Evolutionary conservation across 2,888 invertebrate genomes (phyloP), one percentile per base, ranked within the genome.

Genomic region (Dicycla oo): DNA sequence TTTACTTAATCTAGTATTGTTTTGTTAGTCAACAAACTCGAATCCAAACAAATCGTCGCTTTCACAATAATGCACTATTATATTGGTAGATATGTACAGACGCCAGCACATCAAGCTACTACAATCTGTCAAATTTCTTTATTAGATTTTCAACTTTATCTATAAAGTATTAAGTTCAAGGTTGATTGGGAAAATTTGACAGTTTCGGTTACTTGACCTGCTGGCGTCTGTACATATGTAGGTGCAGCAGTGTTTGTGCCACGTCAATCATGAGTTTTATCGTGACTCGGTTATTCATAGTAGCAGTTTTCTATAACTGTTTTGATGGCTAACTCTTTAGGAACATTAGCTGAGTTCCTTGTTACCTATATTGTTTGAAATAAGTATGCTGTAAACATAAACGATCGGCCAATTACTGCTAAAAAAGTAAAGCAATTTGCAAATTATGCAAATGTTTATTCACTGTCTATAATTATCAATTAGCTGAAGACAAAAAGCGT

Each of bases 361-460:
- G 60, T 71, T 65, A 70, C 20, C 15, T 6, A 53, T 80, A 80
- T 68, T 75, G 30, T 49, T 71, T 61, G 18, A 61, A 58, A 58
- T 69, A 53, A 73, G 57, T 65, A 58, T n/a, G 43, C 30, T 62
- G 23, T 73, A 47, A 49, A 63, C 45, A 66, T 62, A 67, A 83
- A 82, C 49, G 73, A 43, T 64, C 64, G 20, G 40, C 20, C 69
- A 67, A 61, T 75, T 63, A 62, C 66, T 64, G n/a, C 60, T 63
- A 40, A 75, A 69, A 58, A 78, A 67, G 53, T 69, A 66, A 60
- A 70, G 45, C 61, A 43, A 70, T 73, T 76, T 56, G 43, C 34
- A 83, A 72, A 57, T 75, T 80, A 85, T 83, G 76, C 76, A 85
- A 83, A 83, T 76, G 26, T 69, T 77, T 67, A 49, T 57, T 60